Base-by-base conservation (phyloP, 2,113 vertebrate genomes). In the Cettia cetti region DNA sequence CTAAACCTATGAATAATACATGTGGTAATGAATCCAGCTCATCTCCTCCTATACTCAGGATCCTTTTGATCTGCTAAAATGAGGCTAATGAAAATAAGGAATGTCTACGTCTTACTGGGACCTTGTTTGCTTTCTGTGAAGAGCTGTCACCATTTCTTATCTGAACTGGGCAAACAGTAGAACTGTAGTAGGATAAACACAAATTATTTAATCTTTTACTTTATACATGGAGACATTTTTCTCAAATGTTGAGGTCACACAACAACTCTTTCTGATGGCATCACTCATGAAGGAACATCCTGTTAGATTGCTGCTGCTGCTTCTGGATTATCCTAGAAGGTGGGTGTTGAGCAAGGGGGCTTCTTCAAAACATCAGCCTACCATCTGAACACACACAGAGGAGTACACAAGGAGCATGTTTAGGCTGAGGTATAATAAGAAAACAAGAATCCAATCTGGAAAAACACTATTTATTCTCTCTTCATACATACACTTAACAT, bases 11-110 rank as follows among this genome's bases (percentile, higher is more conserved):
- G 83, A 92, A 65, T 81, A 66, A 89, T 80, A 63, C 11, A 12
- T 8, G 5, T 61, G 27, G 27, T 61, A 86, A 61, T 35, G 30
- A 17, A 53, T 78, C 21, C 35, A 86, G 24, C 52, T 86, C 59
- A 52, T 65, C 42, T 74, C 13, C 15, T 81, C 22, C 40, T 68
- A 33, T 45, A 33, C 5, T 64, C 24, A 45, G 54, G 30, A 83
- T 30, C 63, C 75, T 77, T 93, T 64, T 81, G 57, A 78, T 60
- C 47, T 84, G 52, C 47, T 78, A 22, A 93, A 90, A 83, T 33
- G 9, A 86, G 10, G 33, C n/a, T 77, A 64, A 61, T 86, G 28
- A 77, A 74, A 63, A 52, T 47, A 68, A 7, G 12, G 6, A 19
- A 52, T 60, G 19, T 60, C 56, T 84, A 5, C 16, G 18, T 69